Evolutionary conservation across 2,888 invertebrate species (phyloP).

Genomic region (Drosophila atripex): DNA sequence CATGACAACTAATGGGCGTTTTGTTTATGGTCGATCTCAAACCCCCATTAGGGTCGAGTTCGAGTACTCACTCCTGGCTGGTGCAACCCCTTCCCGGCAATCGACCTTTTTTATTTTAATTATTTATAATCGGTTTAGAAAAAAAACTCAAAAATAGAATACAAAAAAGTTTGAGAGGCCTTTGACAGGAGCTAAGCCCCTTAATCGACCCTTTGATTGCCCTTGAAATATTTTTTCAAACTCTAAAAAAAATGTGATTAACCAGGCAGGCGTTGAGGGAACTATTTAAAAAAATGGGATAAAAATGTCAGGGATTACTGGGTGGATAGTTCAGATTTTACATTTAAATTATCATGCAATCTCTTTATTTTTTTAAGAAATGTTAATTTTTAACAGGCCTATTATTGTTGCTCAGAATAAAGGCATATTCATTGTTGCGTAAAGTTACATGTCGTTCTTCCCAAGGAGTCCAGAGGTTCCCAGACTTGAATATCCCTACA

Average conservation of each 20-base stretch:
- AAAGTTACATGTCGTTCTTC: slow-evolving; percentile 1
- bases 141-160: slow-evolving; percentile 25
- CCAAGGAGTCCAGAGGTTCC: not conserved
- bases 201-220: slow-evolving; percentile 27
- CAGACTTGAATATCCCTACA: not conserved
- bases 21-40: slow-evolving; percentile 71
- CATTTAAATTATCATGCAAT: not conserved
- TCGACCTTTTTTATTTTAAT: slow-evolving; percentile 55
- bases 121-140: slow-evolving; percentile 72
- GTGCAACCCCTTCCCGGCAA: slow-evolving; percentile 33
- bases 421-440: not conserved
- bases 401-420: not conserved
- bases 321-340: not conserved
- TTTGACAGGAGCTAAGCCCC: slow-evolving; percentile 50
- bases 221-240: slow-evolving; percentile 1
- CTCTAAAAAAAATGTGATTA: slow-evolving; percentile 6
- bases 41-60: slow-evolving; percentile 66
- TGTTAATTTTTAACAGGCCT: not conserved
- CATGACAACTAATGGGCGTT: slow-evolving; percentile 74
- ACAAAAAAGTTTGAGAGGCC: slow-evolving; percentile 55
- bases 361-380: not conserved
- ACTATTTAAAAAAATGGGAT: not conserved
- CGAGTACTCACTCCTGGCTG: slow-evolving; percentile 25
- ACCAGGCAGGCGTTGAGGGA: not conserved
- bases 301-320: not conserved